Base-by-base conservation (phyloP, 2,797 vertebrate species). In the Lepilemur septentrionalis region DNA sequence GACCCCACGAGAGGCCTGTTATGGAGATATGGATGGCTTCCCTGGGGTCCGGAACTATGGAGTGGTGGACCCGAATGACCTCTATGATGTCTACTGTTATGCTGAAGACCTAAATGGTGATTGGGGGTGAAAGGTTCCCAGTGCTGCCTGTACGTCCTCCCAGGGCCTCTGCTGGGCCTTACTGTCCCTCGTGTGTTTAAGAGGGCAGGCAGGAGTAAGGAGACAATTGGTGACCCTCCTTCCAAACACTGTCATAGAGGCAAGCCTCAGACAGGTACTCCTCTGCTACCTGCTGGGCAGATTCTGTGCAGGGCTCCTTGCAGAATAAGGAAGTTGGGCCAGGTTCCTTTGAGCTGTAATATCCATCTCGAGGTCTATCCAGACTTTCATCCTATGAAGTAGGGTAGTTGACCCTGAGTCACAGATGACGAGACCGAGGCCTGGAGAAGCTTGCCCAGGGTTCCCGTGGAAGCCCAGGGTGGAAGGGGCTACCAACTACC, bases 61-160 rank as follows among this genome's bases (percentile, higher is more conserved):
- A 0, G 97, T 98, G 35, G 97, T 99, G 83, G 99, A 99, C 46
- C 98, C 99, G 0, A 98, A 99, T 78, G 99, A 99, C 97, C 98
- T 99, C 96, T 99, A 99, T 25, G 99, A 99, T 4, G 99, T 99
- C 75, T 99, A 99, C 98, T 99, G 99, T 98, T 99, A 99, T 0
- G 98, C 99, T 10, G 99, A 99, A 97, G 99, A 99, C 17, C 99
- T 99, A 5, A 97, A 99, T 41, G 99, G 99, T 99, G 98, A 98
- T 90, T 28, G 22, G 0, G 23, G 73, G 25, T 20, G 43, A 30
- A 43, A 35, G 50, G n/a, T 46, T 28, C 30, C 38, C 1, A 8
- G 4, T n/a, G n/a, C 28, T 50, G 25, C 35, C 55, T 57, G 0
- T 55, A 72, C 46, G 72, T 63, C 48, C 70, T 79, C 70, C 67